Evolutionary conservation across 2,888 invertebrate genomes (phyloP).

Genomic region (Allacma fusca): DNA sequence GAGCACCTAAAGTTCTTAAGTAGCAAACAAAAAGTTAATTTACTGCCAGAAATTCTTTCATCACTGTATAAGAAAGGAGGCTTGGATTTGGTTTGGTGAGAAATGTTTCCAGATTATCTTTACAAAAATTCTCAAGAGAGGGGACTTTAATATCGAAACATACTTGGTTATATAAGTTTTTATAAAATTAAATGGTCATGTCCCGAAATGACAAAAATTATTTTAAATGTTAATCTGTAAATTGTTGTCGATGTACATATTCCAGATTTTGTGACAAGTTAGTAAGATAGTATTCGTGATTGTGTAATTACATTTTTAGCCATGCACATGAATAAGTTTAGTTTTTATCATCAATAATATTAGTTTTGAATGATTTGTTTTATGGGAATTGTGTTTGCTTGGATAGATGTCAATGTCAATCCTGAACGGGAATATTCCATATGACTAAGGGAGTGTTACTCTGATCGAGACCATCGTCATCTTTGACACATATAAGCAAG

Average conservation of each 20-base stretch:
- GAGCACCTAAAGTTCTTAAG: constrained; percentile 32
- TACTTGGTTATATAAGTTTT: too few relatives aligned
- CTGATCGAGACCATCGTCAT: constrained; percentile 63
- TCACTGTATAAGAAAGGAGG: constrained; percentile 11
- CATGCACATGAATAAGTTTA: too few relatives aligned
- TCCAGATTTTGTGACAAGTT: too few relatives aligned
- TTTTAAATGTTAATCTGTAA: too few relatives aligned
- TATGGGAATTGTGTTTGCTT: too few relatives aligned
- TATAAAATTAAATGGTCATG: not conserved
- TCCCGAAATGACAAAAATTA: too few relatives aligned
- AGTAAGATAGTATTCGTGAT: too few relatives aligned
- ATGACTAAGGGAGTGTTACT: constrained; percentile 77
- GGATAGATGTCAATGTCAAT: too few relatives aligned
- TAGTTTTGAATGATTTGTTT: too few relatives aligned
- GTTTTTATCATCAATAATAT: too few relatives aligned
- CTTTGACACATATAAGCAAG: constrained; percentile 12
- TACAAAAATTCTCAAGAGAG: constrained; percentile 64
- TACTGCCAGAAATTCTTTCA: constrained; percentile 26
- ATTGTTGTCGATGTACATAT: too few relatives aligned
- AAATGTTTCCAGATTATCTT: constrained; percentile 34
- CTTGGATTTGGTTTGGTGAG: constrained; percentile 15
- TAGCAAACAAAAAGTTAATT: constrained; percentile 34
- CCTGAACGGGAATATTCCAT: constrained; percentile 72
- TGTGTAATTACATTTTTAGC: too few relatives aligned
- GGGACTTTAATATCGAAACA: constrained; percentile 22